Evolutionary conservation across 2,888 invertebrate genomes (phyloP).

Genomic region (Nasonia oneida): DNA sequence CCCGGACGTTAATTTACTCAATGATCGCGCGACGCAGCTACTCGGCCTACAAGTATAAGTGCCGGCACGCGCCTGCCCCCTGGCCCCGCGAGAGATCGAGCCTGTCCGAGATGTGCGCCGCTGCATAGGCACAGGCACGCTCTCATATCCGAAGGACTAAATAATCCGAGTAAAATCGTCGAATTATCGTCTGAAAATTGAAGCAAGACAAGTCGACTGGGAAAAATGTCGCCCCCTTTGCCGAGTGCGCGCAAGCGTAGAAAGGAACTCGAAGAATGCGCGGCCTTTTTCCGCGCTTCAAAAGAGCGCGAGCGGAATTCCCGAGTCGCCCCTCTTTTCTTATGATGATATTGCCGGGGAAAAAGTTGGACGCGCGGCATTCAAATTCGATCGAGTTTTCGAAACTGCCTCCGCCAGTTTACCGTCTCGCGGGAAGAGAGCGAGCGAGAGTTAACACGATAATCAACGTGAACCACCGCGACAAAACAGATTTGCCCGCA

Average conservation of each 20-base stretch:
- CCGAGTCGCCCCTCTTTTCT: neutral
- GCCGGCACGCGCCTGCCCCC: conserved; percentile 71
- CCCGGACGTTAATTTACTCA: conserved; percentile 77
- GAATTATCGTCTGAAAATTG: no score
- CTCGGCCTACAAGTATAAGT: conserved; percentile 70
- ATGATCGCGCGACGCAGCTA: conserved; percentile 74
- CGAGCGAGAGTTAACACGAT: neutral
- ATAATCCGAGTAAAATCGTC: no score
- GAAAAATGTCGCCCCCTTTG: neutral
- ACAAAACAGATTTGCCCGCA: conserved; percentile 50
- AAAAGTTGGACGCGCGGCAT: neutral
- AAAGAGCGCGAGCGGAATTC: neutral
- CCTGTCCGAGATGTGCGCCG: neutral
- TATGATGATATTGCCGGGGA: no score
- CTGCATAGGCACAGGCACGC: neutral
- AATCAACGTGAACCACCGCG: conserved; percentile 36
- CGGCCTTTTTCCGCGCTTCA: neutral
- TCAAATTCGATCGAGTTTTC: neutral
- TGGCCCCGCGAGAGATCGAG: no score
- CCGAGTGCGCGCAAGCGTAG: neutral
- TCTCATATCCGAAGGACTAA: no score
- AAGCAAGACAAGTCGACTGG: no score
- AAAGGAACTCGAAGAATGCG: neutral
- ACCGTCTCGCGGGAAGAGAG: no score
- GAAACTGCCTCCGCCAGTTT: no score